These are phyloP conservation scores for Cheilinus undulatus DNA, from an alignment of 2,113 vertebrate genomes.

Conservation along the genomic window DNA sequence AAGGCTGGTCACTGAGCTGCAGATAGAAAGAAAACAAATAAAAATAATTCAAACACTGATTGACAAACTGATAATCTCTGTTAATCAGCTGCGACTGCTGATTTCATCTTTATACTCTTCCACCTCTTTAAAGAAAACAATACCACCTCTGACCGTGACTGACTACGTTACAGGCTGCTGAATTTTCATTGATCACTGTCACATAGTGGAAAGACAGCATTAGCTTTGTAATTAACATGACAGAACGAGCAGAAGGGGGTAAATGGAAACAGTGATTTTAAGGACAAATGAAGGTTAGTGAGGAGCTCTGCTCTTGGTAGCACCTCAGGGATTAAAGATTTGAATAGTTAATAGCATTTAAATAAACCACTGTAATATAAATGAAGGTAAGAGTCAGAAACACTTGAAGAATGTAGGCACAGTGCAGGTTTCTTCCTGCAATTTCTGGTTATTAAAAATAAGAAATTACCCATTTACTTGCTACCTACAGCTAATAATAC, in stretches of 20 bases:
- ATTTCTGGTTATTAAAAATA: too few species aligned
- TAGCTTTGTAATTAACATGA: constrained; percentile 52
- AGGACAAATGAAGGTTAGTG: constrained; percentile 7
- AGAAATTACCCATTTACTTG: too few species aligned
- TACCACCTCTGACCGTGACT: constrained; percentile 2
- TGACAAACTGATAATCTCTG: neutral
- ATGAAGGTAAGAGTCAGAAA: neutral
- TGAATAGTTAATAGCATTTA: neutral
- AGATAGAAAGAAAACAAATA: constrained; percentile 19
- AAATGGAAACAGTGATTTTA: constrained; percentile 13
- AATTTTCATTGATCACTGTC: constrained; percentile 25
- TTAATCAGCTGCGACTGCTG: neutral
- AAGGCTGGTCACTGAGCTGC: constrained; percentile 96
- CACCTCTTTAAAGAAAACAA: constrained; percentile 10
- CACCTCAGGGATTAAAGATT: too few species aligned
- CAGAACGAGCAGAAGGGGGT: constrained; percentile 12
- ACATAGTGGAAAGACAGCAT: neutral
- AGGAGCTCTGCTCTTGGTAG: constrained; percentile 13
- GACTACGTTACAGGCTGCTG: constrained; percentile 7
- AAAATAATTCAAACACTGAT: neutral
- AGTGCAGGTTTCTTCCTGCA: too few species aligned
- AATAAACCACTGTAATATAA: neutral
- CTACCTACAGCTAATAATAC: too few species aligned
- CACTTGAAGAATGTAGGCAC: too few species aligned
- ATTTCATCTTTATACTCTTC: constrained; percentile 19